A percentile compares a stretch with the other conserved stretches of the same genome.
Conservation (phyloP, 2,113 vertebrate species). For the Tachycineta bicolor region DNA sequence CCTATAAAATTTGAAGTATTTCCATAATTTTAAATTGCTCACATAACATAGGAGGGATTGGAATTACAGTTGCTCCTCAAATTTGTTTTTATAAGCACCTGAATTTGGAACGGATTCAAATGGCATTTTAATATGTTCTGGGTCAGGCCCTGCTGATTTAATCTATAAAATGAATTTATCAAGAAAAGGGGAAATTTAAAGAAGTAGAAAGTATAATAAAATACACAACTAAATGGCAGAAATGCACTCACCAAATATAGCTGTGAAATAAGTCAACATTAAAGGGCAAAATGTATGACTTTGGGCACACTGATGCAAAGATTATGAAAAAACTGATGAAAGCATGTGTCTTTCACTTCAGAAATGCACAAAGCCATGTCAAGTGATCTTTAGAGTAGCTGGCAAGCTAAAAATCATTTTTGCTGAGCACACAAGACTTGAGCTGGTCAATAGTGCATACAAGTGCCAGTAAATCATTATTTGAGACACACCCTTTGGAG, state of each 20-base stretch:
- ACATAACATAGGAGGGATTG: conserved; percentile 53
- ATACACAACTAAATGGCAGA: not conserved
- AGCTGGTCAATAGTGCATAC: not conserved
- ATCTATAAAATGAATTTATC: conserved; percentile 43
- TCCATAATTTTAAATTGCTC: conserved; percentile 66
- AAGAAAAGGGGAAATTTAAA: conserved; percentile 27
- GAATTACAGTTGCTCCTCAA: conserved; percentile 44
- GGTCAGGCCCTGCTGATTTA: conserved; percentile 42
- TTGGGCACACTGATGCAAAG: not conserved
- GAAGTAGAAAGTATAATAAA: not conserved
- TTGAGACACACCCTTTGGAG: not conserved
- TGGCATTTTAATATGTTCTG: conserved; percentile 14
- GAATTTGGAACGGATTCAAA: conserved; percentile 61
- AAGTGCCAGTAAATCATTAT: not conserved
- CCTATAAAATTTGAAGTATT: conserved; percentile 68
- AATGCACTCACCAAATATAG: not conserved
- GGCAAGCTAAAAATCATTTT: not conserved
- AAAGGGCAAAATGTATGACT: not conserved
- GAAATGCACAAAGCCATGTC: not conserved
- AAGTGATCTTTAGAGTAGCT: not conserved
- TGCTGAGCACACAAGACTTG: not conserved
- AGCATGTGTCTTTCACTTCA: not conserved
- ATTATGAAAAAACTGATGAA: not conserved
- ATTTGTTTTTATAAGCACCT: conserved; percentile 75
- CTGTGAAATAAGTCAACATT: not conserved